Base-by-base conservation (phyloP, 2,113 vertebrate species). In the Sprattus sprattus region DNA sequence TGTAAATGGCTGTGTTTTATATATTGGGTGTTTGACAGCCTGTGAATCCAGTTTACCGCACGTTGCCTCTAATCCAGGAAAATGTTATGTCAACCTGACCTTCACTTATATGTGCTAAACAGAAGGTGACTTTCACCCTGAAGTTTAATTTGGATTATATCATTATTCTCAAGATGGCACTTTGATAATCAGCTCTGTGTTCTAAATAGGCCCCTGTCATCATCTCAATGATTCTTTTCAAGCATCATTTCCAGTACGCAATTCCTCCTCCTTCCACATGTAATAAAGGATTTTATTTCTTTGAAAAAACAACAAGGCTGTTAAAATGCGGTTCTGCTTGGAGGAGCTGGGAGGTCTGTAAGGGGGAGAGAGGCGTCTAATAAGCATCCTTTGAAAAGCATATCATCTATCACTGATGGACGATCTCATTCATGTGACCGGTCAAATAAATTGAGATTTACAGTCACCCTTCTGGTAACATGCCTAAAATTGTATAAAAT, bases 121-220 rank as follows among this genome's bases (percentile, higher is more conserved):
- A 89, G 86, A 85, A 81, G 86, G 83, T 64, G 83, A 85, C 85
- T 85, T 89, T 86, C 32, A 85, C 20, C 52, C 6, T 64, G 45
- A 60, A 45, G 47, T 85, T 86, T 60, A 54, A 2, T 46, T 57
- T 16, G 83, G 85, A 89, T 88, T 89, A 88, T 8, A 13, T 4
- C 67, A 32, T 45, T 45, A 25, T 44, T 71, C 8, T 78, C 60
- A 84, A 82, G 60, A 84, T 4, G 45, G 82, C 46, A 28, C 60
- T 78, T 78, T 32, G 71, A 32, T 39, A 78, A 78, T 15, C 32
- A 39, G 32, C 28, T 39, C 25, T 32, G 28, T 67, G 15, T 10
- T 78, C 71, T 32, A 78, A 78, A 78, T 32, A 78, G 13, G 78
- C 81, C 67, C 2, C 39, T 9, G 2, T 84, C 84, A 86, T 86